These are phyloP conservation scores for Aphidius ervi DNA, from an alignment of 1,140 invertebrate genomes.

Conservation along the genomic window DNA sequence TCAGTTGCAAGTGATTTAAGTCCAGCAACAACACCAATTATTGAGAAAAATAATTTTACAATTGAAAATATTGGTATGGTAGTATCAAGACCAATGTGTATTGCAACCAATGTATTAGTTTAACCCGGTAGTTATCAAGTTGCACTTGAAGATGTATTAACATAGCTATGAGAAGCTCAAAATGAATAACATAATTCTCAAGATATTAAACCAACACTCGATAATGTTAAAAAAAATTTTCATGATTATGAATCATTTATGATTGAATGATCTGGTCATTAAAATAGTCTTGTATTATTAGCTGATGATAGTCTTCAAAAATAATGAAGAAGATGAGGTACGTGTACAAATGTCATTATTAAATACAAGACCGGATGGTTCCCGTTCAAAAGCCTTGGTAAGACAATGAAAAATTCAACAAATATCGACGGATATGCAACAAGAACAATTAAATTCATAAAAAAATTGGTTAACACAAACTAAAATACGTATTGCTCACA, in stretches of 20 bases:
- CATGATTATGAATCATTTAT: slow-evolving; percentile 85
- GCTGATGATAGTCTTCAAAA: slow-evolving; percentile 67
- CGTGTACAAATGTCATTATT: slow-evolving; percentile 82
- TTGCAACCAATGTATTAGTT: slow-evolving; percentile 67
- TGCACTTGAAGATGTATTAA: slow-evolving; percentile 82
- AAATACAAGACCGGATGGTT: slow-evolving; percentile 81
- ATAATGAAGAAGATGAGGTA: slow-evolving; percentile 81
- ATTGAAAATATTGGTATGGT: slow-evolving; percentile 43
- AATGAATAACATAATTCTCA: slow-evolving; percentile 68
- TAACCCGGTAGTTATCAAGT: slow-evolving; percentile 79
- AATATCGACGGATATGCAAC: slow-evolving; percentile 65
- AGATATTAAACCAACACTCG: slow-evolving; percentile 57
- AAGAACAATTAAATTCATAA: slow-evolving; percentile 66
- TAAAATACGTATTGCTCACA: slow-evolving; percentile 76
- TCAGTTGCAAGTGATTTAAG: slow-evolving; percentile 53
- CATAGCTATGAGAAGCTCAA: slow-evolving; percentile 82
- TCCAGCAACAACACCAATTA: slow-evolving; percentile 48
- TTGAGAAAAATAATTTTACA: slow-evolving; percentile 31
- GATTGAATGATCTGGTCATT: slow-evolving; percentile 78
- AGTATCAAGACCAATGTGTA: slow-evolving; percentile 59
- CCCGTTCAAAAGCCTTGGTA: slow-evolving; percentile 74
- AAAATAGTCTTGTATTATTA: slow-evolving; percentile 75
- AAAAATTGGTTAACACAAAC: slow-evolving; percentile 76
- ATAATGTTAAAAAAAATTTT: slow-evolving; percentile 77
- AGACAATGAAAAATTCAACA: slow-evolving; percentile 67